Base-by-base conservation (phyloP, 1,140 invertebrate species). In the Battus philenor region DNA sequence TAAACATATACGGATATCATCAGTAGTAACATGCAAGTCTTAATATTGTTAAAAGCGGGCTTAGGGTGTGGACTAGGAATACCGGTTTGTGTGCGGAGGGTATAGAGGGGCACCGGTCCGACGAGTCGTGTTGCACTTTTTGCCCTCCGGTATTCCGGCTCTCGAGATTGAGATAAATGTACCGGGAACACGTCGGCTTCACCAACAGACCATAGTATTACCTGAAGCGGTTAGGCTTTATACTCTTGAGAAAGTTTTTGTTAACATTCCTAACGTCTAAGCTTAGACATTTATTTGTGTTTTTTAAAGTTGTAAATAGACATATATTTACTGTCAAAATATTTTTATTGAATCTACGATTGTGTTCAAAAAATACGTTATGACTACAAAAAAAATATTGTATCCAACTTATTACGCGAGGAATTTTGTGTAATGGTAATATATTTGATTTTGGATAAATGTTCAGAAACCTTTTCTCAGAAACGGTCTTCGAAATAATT, bases 151-250 rank as follows among this genome's bases (percentile, higher is more conserved):
- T 55, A 53, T 64, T 57, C 16, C 16, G 17, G 15, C 16, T 59
- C 59, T 54, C 54, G 54, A 73, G 68, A 76, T 77, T 74, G 59
- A 70, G 71, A 76, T 75, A 76, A 75, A 77, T 66, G 59, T 66
- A 66, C 62, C 60, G 57, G 66, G 62, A 66, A 63, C 47, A 55
- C 49, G 53, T 46, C 44, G 41, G 50, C 39, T 41, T 48, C 54
- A 52, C 44, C 51, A 54, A 55, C 59, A 54, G 52, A 60, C 45
- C 53, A 58, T 50, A 57, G 27, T 47, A 47, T 44, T 33, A 48
- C 55, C 57, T 51, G 52, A 50, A 54, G 47, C 56, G 54, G 27
- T 31, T 34, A 55, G 49, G 47, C 55, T 58, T 59, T 54, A 56
- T 32, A 48, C 51, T 59, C 50, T 41, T 52, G 63, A 51, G 63